Evolutionary conservation across 2,888 invertebrate genomes (phyloP).

Genomic region (Dasysyrphus tricinctus): DNA sequence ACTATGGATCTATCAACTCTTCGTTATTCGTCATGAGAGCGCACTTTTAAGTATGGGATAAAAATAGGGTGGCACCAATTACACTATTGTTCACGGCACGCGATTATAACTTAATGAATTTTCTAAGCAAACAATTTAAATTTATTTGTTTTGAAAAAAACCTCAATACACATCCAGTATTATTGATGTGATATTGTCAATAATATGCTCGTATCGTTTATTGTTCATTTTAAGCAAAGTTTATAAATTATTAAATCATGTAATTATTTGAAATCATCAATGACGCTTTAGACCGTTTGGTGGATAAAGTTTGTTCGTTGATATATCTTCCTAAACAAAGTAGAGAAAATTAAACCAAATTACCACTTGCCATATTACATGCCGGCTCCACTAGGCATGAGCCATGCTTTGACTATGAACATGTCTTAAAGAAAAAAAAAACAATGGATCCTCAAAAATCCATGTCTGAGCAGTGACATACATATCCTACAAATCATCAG

Average conservation of each 20-base stretch:
- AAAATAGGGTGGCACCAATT: not conserved
- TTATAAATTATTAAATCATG: not conserved
- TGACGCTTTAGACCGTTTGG: not conserved
- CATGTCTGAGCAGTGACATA: too few species aligned
- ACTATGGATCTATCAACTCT: not conserved
- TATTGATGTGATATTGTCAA: not conserved
- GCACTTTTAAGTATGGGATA: not conserved
- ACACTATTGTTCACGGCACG: not conserved
- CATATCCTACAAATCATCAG: too few species aligned
- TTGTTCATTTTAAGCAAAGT: not conserved
- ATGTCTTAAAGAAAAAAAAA: too few species aligned
- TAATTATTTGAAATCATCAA: not conserved
- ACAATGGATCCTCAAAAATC: too few species aligned
- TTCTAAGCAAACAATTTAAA: not conserved
- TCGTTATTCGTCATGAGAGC: not conserved
- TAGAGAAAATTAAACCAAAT: too few species aligned
- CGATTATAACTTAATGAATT: not conserved
- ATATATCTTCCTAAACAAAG: too few species aligned
- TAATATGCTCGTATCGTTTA: not conserved
- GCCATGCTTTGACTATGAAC: too few species aligned
- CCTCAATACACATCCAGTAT: too few species aligned
- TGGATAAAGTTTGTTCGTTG: too few species aligned
- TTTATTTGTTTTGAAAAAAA: not conserved
- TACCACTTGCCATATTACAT: too few species aligned
- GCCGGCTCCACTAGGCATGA: too few species aligned